Evolutionary conservation across 2,113 vertebrate species (phyloP).

Genomic region (Notechis scutatus): DNA sequence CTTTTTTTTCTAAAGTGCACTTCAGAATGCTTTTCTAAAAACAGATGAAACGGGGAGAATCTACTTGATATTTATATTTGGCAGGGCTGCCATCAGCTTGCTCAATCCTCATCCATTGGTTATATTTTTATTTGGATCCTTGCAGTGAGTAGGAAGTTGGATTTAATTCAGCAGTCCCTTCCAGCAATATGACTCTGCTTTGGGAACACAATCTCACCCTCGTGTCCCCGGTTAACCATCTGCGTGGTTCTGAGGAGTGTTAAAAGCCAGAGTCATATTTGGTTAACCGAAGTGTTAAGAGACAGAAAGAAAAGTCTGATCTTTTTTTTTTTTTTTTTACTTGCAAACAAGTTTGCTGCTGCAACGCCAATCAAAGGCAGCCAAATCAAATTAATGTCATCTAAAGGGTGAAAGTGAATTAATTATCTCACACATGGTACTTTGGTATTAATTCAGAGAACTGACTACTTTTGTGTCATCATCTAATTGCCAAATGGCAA

Average conservation of each 20-base stretch:
- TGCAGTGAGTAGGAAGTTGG: neutral
- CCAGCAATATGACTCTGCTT: neutral
- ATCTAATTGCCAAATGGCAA: conserved; percentile 32
- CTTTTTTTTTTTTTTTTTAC: conserved; percentile 11
- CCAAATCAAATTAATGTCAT: conserved; percentile 2
- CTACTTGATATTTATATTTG: neutral
- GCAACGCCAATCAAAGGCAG: conserved; percentile 26
- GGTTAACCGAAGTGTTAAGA: neutral
- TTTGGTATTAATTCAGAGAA: conserved; percentile 45
- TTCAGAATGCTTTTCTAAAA: neutral
- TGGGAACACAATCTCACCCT: neutral
- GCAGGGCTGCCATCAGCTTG: neutral
- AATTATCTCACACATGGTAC: neutral
- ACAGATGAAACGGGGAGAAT: neutral
- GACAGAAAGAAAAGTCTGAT: conserved; percentile 9
- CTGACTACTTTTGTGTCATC: conserved; percentile 24
- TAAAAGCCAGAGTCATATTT: neutral
- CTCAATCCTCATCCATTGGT: neutral
- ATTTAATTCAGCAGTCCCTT: neutral
- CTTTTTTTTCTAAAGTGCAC: neutral
- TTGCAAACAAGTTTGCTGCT: conserved; percentile 22
- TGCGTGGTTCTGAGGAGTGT: conserved; percentile 14
- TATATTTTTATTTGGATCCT: neutral
- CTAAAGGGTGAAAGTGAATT: conserved; percentile 21
- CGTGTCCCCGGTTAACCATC: neutral